Conservation (phyloP, 2,888 invertebrate species). For the Julus scanicus region DNA sequence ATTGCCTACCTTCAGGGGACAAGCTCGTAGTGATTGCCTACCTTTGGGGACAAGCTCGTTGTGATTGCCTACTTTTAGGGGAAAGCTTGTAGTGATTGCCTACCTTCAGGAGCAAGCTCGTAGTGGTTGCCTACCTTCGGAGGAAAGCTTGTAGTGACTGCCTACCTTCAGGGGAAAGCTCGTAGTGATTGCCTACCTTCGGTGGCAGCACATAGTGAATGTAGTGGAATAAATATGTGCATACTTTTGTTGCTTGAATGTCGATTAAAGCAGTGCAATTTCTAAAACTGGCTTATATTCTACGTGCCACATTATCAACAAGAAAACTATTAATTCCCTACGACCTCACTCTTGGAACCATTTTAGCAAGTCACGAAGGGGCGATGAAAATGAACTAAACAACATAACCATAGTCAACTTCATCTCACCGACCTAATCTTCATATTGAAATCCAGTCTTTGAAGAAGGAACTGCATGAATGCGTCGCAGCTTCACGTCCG, state of each 20-base stretch:
- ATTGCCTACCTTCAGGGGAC: no score
- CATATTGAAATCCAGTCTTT: background rate
- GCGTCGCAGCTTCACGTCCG: background rate
- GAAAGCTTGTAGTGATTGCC: no score
- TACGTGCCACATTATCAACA: background rate
- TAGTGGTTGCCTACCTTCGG: background rate
- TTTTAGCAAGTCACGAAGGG: constrained; percentile 25
- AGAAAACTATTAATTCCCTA: background rate
- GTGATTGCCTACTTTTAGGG: background rate
- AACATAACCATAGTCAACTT: background rate
- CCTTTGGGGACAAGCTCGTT: background rate
- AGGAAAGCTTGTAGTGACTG: background rate
- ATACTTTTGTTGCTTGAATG: no score
- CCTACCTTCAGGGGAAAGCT: no score
- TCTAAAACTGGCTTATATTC: background rate
- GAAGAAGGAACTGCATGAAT: constrained; percentile 2
- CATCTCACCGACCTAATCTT: background rate
- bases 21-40: background rate
- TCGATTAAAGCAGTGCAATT: background rate
- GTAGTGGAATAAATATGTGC: no score
- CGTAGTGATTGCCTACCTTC: no score
- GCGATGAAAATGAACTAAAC: background rate
- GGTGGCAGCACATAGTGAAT: no score
- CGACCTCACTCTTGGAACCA: background rate
- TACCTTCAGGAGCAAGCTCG: no score